Conservation (phyloP, 2,113 vertebrate species). For the Thunnus maccoyii region DNA sequence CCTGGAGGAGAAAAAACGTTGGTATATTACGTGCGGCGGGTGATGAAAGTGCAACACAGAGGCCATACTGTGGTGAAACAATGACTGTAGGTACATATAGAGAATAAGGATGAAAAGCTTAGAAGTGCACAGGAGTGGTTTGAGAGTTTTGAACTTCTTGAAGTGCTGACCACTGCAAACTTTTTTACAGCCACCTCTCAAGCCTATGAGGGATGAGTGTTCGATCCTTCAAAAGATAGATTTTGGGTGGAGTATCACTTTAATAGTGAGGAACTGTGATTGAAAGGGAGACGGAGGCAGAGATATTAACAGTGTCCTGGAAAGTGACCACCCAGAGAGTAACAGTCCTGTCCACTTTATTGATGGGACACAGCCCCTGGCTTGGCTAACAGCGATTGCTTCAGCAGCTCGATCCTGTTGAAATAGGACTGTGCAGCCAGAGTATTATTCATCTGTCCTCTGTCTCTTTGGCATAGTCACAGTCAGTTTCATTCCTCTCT, state of each 20-base stretch:
- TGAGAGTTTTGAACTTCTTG: not conserved
- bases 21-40: too few relatives aligned
- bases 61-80: not conserved
- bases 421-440: constrained; percentile 24
- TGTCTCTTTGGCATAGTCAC: constrained; percentile 6
- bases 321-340: constrained; percentile 40
- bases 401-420: constrained; percentile 19
- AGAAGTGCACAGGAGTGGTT: not conserved
- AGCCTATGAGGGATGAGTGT: not conserved
- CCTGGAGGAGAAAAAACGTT: too few relatives aligned
- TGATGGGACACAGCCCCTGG: constrained; percentile 6
- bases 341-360: constrained; percentile 50
- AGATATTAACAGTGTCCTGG: constrained; percentile 18
- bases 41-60: too few relatives aligned
- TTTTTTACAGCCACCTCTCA: not conserved
- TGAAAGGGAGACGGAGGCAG: not conserved
- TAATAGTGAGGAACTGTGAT: not conserved
- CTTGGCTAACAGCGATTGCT: constrained; percentile 33
- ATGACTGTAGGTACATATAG: not conserved
- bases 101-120: too few relatives aligned
- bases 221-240: constrained; percentile 14
- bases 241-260: not conserved
- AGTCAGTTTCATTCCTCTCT: constrained; percentile 21
- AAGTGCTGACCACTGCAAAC: not conserved
- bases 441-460: constrained; percentile 31